phyloP scores from a whole-genome alignment of 2,113 vertebrate species.

The Gobiocypris rarus region DNA sequence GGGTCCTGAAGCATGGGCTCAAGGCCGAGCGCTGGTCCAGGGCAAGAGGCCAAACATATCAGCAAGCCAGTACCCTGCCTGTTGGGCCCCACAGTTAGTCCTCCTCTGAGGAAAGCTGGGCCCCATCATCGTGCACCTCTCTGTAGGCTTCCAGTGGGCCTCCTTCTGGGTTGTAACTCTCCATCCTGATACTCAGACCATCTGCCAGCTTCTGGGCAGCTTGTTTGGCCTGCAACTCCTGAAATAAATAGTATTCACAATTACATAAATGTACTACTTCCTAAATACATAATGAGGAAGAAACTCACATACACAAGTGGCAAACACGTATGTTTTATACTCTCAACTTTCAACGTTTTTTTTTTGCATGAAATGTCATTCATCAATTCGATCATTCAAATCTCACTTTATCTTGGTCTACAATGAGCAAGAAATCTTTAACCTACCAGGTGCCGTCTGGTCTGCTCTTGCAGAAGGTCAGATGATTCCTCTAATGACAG shows the following conservation, averaged over 20 bases:
- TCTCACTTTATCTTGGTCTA: not conserved
- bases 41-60: constrained; percentile 56
- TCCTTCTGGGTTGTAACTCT: constrained; percentile 82
- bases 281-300: not conserved
- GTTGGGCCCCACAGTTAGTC: constrained; percentile 64
- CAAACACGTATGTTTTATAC: not conserved
- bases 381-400: not conserved
- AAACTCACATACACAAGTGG: not conserved
- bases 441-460: constrained; percentile 84
- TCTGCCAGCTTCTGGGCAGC: constrained; percentile 90
- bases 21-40: constrained; percentile 64
- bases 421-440: not conserved
- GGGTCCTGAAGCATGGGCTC: constrained; percentile 57
- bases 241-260: constrained; percentile 57
- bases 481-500: constrained; percentile 86
- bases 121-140: constrained; percentile 84
- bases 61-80: constrained; percentile 59
- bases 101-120: constrained; percentile 82
- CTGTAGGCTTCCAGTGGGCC: constrained; percentile 78
- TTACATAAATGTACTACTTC: constrained; percentile 10
- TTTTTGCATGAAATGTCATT: not conserved
- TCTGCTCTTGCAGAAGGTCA: constrained; percentile 81
- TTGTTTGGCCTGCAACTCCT: constrained; percentile 89
- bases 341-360: not conserved
- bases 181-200: constrained; percentile 83